These are phyloP conservation scores for Apodemia zela DNA, from an alignment of 2,888 invertebrate genomes.

Conservation along the genomic window DNA sequence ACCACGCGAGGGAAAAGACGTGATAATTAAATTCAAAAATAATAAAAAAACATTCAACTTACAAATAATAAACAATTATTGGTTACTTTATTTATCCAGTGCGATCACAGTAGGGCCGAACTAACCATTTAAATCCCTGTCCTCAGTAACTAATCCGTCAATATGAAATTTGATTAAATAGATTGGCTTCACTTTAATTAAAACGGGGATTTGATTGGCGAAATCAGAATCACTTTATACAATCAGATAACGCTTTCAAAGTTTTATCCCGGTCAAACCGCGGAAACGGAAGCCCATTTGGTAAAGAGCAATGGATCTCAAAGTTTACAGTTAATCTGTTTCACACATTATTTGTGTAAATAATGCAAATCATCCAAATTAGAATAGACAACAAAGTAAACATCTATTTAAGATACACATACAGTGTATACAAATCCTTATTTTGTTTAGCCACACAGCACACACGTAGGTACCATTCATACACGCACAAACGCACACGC, in stretches of 20 bases:
- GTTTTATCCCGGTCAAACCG: conserved; percentile 7
- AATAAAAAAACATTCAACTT: no score
- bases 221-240: conserved; percentile 9
- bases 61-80: no score
- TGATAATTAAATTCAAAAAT: no score
- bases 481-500: no score
- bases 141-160: background rate
- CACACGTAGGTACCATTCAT: no score
- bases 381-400: no score
- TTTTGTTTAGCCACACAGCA: no score
- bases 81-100: background rate
- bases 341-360: background rate
- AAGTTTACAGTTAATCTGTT: background rate
- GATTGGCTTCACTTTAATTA: conserved; percentile 4
- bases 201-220: background rate
- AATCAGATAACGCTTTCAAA: conserved; percentile 12
- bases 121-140: background rate
- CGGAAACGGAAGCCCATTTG: conserved; percentile 6
- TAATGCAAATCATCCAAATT: background rate
- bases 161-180: background rate
- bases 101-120: background rate
- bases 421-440: no score
- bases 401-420: no score
- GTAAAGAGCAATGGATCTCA: background rate
- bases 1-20: no score